Base-by-base conservation (phyloP, 2,888 invertebrate genomes). In the Drosophila ustulata region DNA sequence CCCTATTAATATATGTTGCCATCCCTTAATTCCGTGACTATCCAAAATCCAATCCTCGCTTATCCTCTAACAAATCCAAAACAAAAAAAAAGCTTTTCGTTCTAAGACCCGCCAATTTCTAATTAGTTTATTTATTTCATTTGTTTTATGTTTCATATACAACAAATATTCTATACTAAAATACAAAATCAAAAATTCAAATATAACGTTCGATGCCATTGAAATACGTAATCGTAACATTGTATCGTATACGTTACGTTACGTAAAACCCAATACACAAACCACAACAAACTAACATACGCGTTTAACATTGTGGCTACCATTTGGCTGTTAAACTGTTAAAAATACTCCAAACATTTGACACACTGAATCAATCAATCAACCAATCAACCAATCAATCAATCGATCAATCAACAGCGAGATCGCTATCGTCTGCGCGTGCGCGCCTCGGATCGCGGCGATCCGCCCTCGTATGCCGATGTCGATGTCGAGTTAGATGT, bases 401-500 rank as follows among this genome's bases (percentile, higher is more conserved):
- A 66, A 71, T 80, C 81, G 67, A 61, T 41, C 46, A 46, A 62
- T 85, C 75, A 86, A 90, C 90, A 98, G 98, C 96, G 97, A 94
- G 98, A 97, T 95, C 97, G 96, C 95, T 98, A 98, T 94, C 96
- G 97, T 93, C 96, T 98, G 94, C 96, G 96, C 94, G 98, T 98
- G 93, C 97, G 97, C 94, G 98, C 98, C 93, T 97, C 97, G 93
- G 99, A 99, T 95, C 95, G 96, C 94, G 98, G 98, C 93, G 95
- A 94, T 93, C 96, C 97, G 93, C 96, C 97, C 93, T 96, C 97
- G 93, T 96, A 95, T 93, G 97, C 98, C 93, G 97, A 97, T 94
- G 98, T 98, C 94, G 97, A 97, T 94, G 98, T 98, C 94, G 97
- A 97, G 93, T 97, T 99, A 95, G 98, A 97, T 95, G 98, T 99